Evolutionary conservation across 2,797 vertebrate species (phyloP).

Genomic region (Ptychobarbus kaznakovi): DNA sequence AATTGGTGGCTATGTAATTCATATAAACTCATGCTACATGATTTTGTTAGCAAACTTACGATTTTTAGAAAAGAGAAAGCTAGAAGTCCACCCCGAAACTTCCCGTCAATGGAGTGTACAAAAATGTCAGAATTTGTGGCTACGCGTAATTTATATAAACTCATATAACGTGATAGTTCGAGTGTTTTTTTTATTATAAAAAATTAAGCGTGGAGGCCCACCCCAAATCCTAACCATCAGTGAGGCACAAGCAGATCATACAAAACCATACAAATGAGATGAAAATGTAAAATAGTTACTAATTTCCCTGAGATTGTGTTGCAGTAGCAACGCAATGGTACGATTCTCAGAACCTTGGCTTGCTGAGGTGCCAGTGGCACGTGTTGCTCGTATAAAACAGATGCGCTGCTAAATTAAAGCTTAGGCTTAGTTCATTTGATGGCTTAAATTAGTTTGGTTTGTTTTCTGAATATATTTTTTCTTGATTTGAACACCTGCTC

Average conservation of each 20-base stretch:
- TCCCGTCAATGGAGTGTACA: neutral
- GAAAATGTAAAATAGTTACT: neutral
- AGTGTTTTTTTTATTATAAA: neutral
- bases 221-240: neutral
- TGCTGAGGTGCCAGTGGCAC: neutral
- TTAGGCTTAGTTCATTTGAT: neutral
- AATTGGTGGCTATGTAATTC: neutral
- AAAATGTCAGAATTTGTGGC: neutral
- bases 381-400: neutral
- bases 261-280: neutral
- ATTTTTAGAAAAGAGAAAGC: neutral
- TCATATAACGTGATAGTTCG: neutral
- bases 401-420: slow-evolving; percentile 24
- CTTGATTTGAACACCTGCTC: neutral
- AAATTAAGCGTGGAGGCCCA: neutral
- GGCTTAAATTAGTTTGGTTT: slow-evolving; percentile 2
- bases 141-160: neutral
- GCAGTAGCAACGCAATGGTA: neutral
- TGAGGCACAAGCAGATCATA: neutral
- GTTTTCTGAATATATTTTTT: neutral
- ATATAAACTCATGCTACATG: neutral
- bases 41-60: neutral
- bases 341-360: neutral
- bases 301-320: neutral
- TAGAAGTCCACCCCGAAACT: neutral